Base-by-base conservation (phyloP, 2,113 vertebrate genomes). In the Pyrgilauda ruficollis region DNA sequence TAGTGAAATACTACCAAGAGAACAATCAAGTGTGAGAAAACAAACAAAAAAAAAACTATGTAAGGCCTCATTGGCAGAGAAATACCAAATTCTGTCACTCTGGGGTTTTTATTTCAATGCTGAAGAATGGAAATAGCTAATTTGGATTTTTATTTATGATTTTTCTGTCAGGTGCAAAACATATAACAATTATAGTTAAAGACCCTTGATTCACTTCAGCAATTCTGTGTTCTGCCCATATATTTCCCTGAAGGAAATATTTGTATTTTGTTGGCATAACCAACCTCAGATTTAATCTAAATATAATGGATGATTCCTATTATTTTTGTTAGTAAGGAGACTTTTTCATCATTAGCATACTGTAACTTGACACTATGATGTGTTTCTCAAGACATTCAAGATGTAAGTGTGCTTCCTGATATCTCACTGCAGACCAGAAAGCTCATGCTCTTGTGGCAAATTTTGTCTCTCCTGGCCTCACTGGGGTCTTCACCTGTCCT, bases 41-140 rank as follows among this genome's bases (percentile, higher is more conserved):
- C 19, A 83, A 96, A 95, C 31, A 41, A 91, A 80, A 87, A 96
- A 96, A 96, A 93, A 73, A 39, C 41, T 92, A 67, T 78, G 87
- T 90, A 85, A 96, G 93, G 31, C 44, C 19, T 35, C 11, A 59
- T 27, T 67, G 67, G 49, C 82, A 93, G n/a, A 92, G 31, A 96
- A 94, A 94, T 24, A 68, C 9, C 66, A 78, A 39, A 14, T 75
- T 72, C 56, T 43, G 35, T 63, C 69, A 67, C 31, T 37, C n/a
- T 26, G 55, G 30, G 18, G 15, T 58, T 44, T 87, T 63, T 73
- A 58, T 58, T 93, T 93, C 56, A 87, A 24, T 59, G 43, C 19
- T 49, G 58, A 93, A 89, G 30, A 49, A 58, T 62, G 23, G 26
- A 75, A 95, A 61, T 44, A 88, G 4, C 14, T 55, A 47, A 39